These are phyloP conservation scores for Cantharis flavilabris DNA, from an alignment of 2,888 invertebrate genomes.

Conservation along the genomic window DNA sequence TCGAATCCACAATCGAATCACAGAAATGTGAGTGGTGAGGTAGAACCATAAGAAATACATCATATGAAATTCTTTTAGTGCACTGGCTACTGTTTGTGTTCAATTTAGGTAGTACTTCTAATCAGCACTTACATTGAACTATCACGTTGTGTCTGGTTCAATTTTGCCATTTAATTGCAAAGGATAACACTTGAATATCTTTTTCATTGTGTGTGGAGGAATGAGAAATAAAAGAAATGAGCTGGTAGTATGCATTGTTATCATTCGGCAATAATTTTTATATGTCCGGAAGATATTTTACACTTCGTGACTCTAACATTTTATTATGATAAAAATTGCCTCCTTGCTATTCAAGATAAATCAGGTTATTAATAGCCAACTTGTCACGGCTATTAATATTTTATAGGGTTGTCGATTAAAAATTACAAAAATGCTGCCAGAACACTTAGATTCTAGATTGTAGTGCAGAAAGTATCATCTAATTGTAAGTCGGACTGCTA, in stretches of 20 bases:
- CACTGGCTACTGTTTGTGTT: too few species aligned
- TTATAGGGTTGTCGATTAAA: neutral
- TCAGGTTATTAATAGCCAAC: neutral
- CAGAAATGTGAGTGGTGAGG: neutral
- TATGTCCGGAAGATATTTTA: neutral
- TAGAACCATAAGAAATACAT: neutral
- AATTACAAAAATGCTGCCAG: neutral
- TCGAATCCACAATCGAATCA: neutral
- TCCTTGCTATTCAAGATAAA: neutral
- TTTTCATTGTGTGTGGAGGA: neutral
- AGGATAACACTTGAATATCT: neutral
- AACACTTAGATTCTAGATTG: neutral
- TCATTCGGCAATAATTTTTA: neutral
- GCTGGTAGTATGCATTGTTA: neutral
- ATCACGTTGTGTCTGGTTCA: neutral
- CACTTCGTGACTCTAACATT: neutral
- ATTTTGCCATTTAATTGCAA: neutral
- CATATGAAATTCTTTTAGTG: too few species aligned
- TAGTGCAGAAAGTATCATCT: too few species aligned
- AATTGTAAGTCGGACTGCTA: too few species aligned
- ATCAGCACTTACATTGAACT: neutral
- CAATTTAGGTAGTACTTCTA: too few species aligned
- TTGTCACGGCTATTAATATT: neutral
- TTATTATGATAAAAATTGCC: neutral
- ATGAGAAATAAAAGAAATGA: neutral